phyloP scores from a whole-genome alignment of 1,140 invertebrate genomes.

The Drosophila seguyi region DNA sequence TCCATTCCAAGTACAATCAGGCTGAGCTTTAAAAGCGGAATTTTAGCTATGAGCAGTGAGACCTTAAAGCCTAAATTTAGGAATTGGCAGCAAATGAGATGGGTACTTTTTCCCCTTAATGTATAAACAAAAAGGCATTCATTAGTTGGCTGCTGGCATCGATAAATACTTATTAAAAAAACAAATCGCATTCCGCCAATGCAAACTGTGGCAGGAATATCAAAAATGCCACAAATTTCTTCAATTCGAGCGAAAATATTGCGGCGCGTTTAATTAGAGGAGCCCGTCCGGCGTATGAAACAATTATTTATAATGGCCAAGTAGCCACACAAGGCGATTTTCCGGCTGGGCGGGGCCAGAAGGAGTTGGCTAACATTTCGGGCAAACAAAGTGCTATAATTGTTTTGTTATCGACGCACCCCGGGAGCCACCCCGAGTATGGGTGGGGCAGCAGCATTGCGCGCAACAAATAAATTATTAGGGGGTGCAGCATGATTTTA shows the following conservation, averaged over 20 bases:
- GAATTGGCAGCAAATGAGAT: too few relatives aligned
- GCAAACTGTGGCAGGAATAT: slow-evolving; percentile 26
- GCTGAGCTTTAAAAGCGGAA: neutral
- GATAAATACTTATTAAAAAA: slow-evolving; percentile 10
- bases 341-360: neutral
- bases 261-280: slow-evolving; percentile 72
- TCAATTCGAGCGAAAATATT: slow-evolving; percentile 38
- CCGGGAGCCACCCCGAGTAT: neutral
- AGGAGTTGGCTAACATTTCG: slow-evolving; percentile 46
- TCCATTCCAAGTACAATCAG: neutral
- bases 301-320: slow-evolving; percentile 68
- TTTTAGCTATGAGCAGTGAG: neutral
- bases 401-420: slow-evolving; percentile 79
- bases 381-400: slow-evolving; percentile 76
- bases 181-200: slow-evolving; percentile 4
- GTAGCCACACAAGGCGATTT: slow-evolving; percentile 16
- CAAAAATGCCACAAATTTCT: slow-evolving; percentile 32
- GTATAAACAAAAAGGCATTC: slow-evolving; percentile 3
- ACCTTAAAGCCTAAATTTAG: neutral
- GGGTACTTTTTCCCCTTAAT: neutral
- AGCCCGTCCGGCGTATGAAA: slow-evolving; percentile 39
- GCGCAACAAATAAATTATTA: slow-evolving; percentile 79
- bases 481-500: slow-evolving; percentile 75
- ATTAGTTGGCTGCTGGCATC: neutral
- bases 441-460: slow-evolving; percentile 20